These are phyloP conservation scores for Philypnodon macrostomus DNA, from an alignment of 2,797 vertebrate species.

Conservation along the genomic window DNA sequence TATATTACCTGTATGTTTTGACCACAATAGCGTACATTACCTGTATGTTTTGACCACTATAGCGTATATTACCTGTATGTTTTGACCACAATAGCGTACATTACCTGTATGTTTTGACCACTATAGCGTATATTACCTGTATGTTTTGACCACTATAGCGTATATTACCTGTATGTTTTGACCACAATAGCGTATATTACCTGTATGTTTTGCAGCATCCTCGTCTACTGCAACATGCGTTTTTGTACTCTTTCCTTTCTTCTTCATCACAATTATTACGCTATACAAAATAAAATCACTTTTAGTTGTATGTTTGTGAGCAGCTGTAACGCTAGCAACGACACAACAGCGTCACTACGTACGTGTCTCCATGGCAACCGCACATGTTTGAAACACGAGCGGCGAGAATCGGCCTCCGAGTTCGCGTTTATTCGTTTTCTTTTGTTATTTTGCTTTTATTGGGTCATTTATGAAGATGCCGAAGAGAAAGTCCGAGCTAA, in stretches of 20 bases:
- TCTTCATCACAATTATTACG: constrained; percentile 56
- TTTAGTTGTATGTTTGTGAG: background rate
- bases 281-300: background rate
- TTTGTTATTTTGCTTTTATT: background rate
- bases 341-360: background rate
- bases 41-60: too few species aligned
- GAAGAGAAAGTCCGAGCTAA: background rate
- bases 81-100: too few species aligned
- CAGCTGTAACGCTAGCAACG: background rate
- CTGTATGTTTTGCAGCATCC: constrained; percentile 43
- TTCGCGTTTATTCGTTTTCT: background rate
- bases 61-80: too few species aligned
- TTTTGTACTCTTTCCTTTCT: constrained; percentile 61
- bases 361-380: constrained; percentile 8
- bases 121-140: too few species aligned
- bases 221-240: constrained; percentile 42
- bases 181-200: constrained; percentile 23
- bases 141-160: too few species aligned
- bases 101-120: too few species aligned
- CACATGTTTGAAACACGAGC: background rate
- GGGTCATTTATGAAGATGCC: background rate
- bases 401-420: background rate
- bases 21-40: too few species aligned
- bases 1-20: too few species aligned
- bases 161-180: too few species aligned